Base-by-base conservation (phyloP, 1,140 invertebrate genomes). In the Coelopa frigida region DNA sequence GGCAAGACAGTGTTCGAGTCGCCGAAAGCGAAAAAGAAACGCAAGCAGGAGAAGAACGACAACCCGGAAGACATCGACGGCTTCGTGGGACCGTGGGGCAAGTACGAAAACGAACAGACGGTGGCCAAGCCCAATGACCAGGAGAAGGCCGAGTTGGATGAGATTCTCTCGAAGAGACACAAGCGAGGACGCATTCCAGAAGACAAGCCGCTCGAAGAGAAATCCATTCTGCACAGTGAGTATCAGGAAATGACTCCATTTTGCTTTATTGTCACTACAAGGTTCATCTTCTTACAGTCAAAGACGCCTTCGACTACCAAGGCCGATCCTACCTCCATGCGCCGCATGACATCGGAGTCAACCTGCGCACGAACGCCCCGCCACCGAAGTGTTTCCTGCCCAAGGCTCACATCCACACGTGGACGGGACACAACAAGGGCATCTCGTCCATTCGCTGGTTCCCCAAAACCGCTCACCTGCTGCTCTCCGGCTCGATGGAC, bases 371-470 rank as follows among this genome's bases (percentile, higher is more conserved):
- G n/a, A 90, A 94, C 50, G 80, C 84, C 11, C 87, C 90, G 18
- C 96, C 96, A 0, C 87, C 92, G 39, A 89, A 89, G 65, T 99
- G 97, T 72, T 99, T 98, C 70, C 75, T 99, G 48, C 97, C 97
- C 18, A 99, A 99, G 75, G 83, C 91, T 31, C 87, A 94, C 54
- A 87, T 99, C 48, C 90, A 96, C 70, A 94, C 91, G 0, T 99
- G 94, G 90, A 82, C 87, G 54, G 96, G 94, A 1, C 97, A 99
- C 73, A 91, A 86, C 1, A 98, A 99, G 70, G 94, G 94, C n/a
- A 84, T 99, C 54, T 85, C 94, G 2, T 87, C 91, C 4, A 94
- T 98, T 44, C 78, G 89, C 49, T 98, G 92, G 90, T 96, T 98
- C 61, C 97, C 97, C 6, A 75, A 78, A 53, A 91, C 91, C 11